Evolutionary conservation across 2,888 invertebrate genomes (phyloP).

Genomic region (Pterostichus madidus): DNA sequence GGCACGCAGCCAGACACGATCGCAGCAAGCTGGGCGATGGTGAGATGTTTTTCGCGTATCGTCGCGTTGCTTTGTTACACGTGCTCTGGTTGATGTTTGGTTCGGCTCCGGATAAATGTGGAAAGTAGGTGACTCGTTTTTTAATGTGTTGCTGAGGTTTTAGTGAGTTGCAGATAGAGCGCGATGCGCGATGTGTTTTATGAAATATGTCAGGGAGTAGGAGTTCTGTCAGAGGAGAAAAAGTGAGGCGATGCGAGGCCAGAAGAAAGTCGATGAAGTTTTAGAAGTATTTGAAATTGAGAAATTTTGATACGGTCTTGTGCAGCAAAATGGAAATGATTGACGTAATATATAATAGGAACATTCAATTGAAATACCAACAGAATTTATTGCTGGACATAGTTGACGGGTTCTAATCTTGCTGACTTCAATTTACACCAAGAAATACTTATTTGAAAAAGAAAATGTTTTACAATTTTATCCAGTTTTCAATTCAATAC

Average conservation of each 20-base stretch:
- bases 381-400: too few species aligned
- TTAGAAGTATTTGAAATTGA: conserved; percentile 27
- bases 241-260: background rate
- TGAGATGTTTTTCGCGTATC: conserved; percentile 32
- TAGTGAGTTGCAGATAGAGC: conserved; percentile 49
- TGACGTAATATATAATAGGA: too few species aligned
- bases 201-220: conserved; percentile 48
- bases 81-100: conserved; percentile 46
- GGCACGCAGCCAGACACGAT: conserved; percentile 44
- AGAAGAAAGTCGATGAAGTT: conserved; percentile 17
- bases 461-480: too few species aligned
- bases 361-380: too few species aligned
- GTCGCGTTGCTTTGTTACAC: conserved; percentile 31
- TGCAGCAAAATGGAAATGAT: too few species aligned
- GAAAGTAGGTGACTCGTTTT: conserved; percentile 53
- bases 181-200: conserved; percentile 35
- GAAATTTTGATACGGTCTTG: conserved; percentile 1
- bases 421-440: too few species aligned
- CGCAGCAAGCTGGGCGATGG: background rate
- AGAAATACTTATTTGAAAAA: too few species aligned
- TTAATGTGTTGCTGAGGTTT: conserved; percentile 48
- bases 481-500: too few species aligned
- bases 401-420: too few species aligned
- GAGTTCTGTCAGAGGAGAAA: conserved; percentile 1
- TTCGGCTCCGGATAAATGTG: conserved; percentile 45